Evolutionary conservation across 2,797 vertebrate genomes (phyloP).

Genomic region (Micromesistius poutassou): DNA sequence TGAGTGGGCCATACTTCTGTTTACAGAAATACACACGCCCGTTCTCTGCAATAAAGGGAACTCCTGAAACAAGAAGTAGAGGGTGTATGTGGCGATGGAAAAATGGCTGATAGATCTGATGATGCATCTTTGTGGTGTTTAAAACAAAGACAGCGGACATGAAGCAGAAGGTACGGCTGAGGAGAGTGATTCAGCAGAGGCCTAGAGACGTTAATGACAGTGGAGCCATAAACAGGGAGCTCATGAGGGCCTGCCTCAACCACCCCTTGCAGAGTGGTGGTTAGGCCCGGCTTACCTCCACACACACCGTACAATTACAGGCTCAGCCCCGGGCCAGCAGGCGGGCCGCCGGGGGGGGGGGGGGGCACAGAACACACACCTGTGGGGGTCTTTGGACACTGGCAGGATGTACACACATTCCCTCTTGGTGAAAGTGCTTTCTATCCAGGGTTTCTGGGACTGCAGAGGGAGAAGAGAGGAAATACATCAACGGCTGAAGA

Average conservation of each 20-base stretch:
- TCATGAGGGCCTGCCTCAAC: conserved; percentile 56
- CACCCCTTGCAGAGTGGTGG: conserved; percentile 51
- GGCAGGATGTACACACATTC: conserved; percentile 99
- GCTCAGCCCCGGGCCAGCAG: conserved; percentile 51
- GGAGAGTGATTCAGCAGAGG: conserved; percentile 24
- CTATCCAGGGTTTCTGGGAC: conserved; percentile 99
- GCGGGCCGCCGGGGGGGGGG: conserved; percentile 14
- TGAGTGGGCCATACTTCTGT: no score
- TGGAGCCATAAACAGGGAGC: conserved; percentile 56
- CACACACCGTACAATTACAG: conserved; percentile 52
- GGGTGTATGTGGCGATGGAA: background rate
- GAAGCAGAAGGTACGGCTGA: background rate
- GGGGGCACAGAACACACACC: conserved; percentile 72
- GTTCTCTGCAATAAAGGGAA: background rate
- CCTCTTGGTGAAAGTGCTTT: conserved; percentile 98
- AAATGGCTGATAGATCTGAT: background rate
- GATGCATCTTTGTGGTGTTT: background rate
- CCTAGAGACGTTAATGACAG: conserved; percentile 52
- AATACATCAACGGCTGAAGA: background rate
- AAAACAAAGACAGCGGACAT: background rate
- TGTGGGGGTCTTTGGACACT: conserved; percentile 99
- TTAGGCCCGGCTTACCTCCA: conserved; percentile 56
- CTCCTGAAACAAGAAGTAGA: background rate
- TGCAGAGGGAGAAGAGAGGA: conserved; percentile 66
- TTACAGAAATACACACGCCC: no score